Conservation (phyloP, 2,888 invertebrate species). For the Drosophila neonasuta region DNA sequence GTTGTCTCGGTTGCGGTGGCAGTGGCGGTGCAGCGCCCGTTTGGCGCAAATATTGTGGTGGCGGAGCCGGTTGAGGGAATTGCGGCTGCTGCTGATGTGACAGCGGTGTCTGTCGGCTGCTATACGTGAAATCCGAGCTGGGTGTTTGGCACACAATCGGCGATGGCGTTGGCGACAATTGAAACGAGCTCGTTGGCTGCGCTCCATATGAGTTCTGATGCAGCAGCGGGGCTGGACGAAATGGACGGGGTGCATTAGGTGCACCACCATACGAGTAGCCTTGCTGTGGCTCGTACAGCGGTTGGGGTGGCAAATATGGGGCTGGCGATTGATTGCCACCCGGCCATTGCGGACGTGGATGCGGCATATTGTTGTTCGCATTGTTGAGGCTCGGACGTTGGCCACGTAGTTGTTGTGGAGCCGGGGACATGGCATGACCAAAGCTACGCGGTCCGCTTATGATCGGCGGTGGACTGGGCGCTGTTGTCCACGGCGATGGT, state of each 20-base stretch:
- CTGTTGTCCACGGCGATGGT: conserved; percentile 86
- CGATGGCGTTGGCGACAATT: conserved; percentile 84
- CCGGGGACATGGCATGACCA: conserved; percentile 83
- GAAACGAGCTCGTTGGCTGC: conserved; percentile 78
- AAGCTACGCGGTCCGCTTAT: conserved; percentile 85
- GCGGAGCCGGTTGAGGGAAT: conserved; percentile 77
- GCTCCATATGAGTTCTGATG: conserved; percentile 79
- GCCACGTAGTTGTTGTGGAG: conserved; percentile 81
- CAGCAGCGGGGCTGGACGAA: conserved; percentile 82
- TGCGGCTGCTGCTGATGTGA: conserved; percentile 74
- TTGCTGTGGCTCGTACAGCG: conserved; percentile 43
- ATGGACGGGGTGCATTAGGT: conserved; percentile 78
- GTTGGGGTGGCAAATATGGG: conserved; percentile 76
- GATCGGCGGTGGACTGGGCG: conserved; percentile 88
- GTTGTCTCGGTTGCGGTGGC: conserved; percentile 77
- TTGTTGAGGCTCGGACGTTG: conserved; percentile 71
- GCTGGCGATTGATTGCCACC: conserved; percentile 81
- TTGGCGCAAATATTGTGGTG: conserved; percentile 78
- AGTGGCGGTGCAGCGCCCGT: conserved; percentile 76
- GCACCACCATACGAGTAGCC: conserved; percentile 48
- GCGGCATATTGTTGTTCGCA: conserved; percentile 83
- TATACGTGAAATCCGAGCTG: conserved; percentile 85
- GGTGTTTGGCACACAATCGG: conserved; percentile 85
- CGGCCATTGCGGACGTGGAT: conserved; percentile 88
- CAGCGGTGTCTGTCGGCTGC: conserved; percentile 83